phyloP scores from a whole-genome alignment of 1,140 invertebrate genomes.

The Macrocentrus cingulum region DNA sequence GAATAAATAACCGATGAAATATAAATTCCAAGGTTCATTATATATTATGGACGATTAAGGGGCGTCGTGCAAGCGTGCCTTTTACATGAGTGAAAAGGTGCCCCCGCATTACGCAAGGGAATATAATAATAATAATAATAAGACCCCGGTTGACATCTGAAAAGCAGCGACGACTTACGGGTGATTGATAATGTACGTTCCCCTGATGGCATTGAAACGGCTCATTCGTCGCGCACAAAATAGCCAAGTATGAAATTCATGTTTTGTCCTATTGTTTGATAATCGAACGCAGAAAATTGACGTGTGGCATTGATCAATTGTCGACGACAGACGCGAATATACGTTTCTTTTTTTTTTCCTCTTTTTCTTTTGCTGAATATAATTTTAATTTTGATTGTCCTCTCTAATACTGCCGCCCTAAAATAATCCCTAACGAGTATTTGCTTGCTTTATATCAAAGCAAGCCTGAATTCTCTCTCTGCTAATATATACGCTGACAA shows the following conservation, averaged over 20 bases:
- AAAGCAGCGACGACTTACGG: slow-evolving; percentile 1
- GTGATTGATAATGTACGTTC: neutral
- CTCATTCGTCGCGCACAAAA: slow-evolving; percentile 6
- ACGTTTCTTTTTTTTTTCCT: neutral
- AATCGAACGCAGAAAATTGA: slow-evolving; percentile 8
- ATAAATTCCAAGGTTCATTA: too few species aligned
- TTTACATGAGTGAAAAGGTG: too few species aligned
- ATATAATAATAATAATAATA: too few species aligned
- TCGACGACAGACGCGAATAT: neutral
- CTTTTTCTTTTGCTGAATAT: neutral
- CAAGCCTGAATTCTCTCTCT: neutral
- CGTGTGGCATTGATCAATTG: slow-evolving; percentile 13
- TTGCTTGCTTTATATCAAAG: too few species aligned
- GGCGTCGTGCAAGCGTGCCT: too few species aligned
- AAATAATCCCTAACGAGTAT: too few species aligned
- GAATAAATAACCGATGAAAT: too few species aligned
- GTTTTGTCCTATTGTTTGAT: neutral
- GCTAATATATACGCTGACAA: neutral
- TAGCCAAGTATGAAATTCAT: neutral
- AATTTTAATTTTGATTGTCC: neutral
- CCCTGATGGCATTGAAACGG: slow-evolving; percentile 3
- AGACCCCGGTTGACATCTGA: neutral
- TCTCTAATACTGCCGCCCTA: too few species aligned
- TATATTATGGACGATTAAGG: too few species aligned
- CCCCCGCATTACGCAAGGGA: too few species aligned